These are phyloP conservation scores for Hyposoter dolosus DNA, from an alignment of 2,888 invertebrate genomes.

Conservation along the genomic window DNA sequence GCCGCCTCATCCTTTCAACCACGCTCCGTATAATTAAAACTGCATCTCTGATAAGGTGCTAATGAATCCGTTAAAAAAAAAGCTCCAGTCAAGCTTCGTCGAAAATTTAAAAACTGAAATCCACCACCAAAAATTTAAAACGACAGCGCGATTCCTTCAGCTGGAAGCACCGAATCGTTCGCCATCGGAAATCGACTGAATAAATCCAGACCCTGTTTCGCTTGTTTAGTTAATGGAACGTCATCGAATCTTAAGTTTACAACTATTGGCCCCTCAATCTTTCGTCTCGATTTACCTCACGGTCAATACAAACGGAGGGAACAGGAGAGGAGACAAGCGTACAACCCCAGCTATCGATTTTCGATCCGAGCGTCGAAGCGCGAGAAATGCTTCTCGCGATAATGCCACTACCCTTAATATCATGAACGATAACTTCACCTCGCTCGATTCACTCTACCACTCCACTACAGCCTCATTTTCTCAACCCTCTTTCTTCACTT, in stretches of 20 bases:
- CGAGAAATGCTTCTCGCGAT: slow-evolving; percentile 73
- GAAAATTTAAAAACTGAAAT: neutral
- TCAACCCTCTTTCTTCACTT: slow-evolving; percentile 11
- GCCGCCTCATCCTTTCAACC: slow-evolving; percentile 29
- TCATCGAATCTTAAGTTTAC: neutral
- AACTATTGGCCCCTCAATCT: slow-evolving; percentile 26
- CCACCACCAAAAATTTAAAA: neutral
- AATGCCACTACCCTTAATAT: slow-evolving; percentile 77
- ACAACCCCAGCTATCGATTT: slow-evolving; percentile 67
- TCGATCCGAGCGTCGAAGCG: slow-evolving; percentile 76
- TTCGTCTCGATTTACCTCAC: slow-evolving; percentile 23
- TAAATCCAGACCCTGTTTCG: slow-evolving; percentile 29
- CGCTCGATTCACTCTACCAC: slow-evolving; percentile 69
- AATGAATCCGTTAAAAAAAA: neutral
- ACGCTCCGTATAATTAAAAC: slow-evolving; percentile 74
- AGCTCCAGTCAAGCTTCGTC: neutral
- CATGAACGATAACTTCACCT: slow-evolving; percentile 78
- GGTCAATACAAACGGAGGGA: neutral
- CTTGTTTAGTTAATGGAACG: neutral
- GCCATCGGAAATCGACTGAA: slow-evolving; percentile 33
- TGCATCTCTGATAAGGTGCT: slow-evolving; percentile 52
- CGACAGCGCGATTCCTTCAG: neutral
- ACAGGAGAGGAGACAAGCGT: slow-evolving; percentile 23
- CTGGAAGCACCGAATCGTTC: slow-evolving; percentile 25
- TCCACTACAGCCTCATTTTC: slow-evolving; percentile 20